Evolutionary conservation across 1,140 invertebrate genomes (phyloP), one percentile per base, ranked within the genome.

Genomic region (Dreissena rostriformis): DNA sequence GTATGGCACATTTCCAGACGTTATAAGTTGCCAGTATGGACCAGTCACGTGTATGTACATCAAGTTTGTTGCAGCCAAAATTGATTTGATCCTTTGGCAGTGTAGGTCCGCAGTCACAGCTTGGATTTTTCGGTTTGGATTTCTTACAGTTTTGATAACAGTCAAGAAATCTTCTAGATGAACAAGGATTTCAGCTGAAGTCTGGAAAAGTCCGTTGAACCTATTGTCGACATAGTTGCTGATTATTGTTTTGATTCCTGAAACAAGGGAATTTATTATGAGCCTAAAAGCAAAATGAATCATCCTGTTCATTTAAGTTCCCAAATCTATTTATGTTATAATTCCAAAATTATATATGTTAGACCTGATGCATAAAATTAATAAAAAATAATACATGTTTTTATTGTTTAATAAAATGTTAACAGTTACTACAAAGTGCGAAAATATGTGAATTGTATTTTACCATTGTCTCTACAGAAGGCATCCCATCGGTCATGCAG

Each of bases 11-110:
- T 71, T 65, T 7, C 68, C 49, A 51, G 0, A 51, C 10, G 84
- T 66, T 0, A 86, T 39, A 5, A 86, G 19, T n/a, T 82, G 81
- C 84, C 78, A 81, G 49, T 76, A 86, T 19, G 73, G 78, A 22
- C 84, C 78, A 52, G 77, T 75, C 0, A 82, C n/a, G 61, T 85
- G 74, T 0, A 85, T 14, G 53, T 75, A 85, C 28, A 80, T 65
- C 55, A 81, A 22, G 28, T 73, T 67, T 52, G 72, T 65, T 55
- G 72, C 70, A 51, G 70, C 65, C 29, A 85, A 19, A 8, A 85
- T 12, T 0, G 67, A 29, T 29, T n/a, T 10, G 0, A 82, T 28
- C 14, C 55, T 22, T 15, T 68, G 15, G 22, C n/a, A 63, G 29
- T 77, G 51, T 4, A 65, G 67, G 67, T 86, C 73, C 22, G 39